phyloP scores from a whole-genome alignment of 1,140 invertebrate genomes.

The Saxidomus purpurata region DNA sequence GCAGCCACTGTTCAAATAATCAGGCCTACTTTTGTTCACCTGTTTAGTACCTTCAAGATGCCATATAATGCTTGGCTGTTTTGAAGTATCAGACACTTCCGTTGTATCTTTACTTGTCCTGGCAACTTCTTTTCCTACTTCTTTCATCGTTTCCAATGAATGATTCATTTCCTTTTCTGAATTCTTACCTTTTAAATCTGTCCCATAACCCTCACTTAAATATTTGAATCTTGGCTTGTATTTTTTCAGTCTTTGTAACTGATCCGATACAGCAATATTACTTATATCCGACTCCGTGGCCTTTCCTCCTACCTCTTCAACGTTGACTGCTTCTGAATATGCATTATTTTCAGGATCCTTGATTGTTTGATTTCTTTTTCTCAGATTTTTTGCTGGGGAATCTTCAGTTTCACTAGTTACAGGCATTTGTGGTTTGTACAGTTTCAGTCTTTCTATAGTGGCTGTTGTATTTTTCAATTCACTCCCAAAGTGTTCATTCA shows the following conservation, averaged over 20 bases:
- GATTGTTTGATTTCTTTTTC: not conserved
- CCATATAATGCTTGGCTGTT: not conserved
- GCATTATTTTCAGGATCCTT: not conserved
- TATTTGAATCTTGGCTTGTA: not conserved
- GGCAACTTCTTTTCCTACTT: not conserved
- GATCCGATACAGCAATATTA: not conserved
- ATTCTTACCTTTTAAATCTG: not conserved
- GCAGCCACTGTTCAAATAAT: not conserved
- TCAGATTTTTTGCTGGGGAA: constrained; percentile 31
- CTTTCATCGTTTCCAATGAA: not conserved
- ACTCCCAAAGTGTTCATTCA: not conserved
- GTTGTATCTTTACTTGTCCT: not conserved
- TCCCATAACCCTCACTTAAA: no score
- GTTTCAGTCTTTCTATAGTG: not conserved
- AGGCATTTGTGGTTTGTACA: not conserved
- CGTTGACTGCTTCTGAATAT: not conserved
- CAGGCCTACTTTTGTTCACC: not conserved
- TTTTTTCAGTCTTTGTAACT: not conserved
- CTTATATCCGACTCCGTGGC: not conserved
- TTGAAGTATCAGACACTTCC: not conserved
- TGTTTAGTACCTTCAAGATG: constrained; percentile 50
- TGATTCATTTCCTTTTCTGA: not conserved
- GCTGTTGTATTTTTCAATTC: not conserved
- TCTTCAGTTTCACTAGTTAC: not conserved
- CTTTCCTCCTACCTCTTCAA: not conserved